phyloP scores from a whole-genome alignment of 2,113 vertebrate genomes.

The Labeo catla region DNA sequence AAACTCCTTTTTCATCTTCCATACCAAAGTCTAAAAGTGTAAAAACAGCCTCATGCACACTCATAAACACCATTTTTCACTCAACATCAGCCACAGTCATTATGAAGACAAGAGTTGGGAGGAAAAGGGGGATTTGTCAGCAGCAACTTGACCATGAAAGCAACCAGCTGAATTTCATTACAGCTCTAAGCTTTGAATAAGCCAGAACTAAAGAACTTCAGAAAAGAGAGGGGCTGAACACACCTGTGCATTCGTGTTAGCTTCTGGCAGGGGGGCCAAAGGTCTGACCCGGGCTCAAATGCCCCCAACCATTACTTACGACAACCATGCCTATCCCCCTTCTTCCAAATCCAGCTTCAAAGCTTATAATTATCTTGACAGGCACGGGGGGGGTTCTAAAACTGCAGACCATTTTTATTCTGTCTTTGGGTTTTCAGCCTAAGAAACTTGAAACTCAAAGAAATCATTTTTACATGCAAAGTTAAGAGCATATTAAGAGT shows the following conservation, averaged over 20 bases:
- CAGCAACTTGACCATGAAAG: constrained; percentile 34
- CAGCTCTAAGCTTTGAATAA: not conserved
- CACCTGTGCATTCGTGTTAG: constrained; percentile 45
- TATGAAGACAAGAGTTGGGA: not conserved
- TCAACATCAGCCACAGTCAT: constrained; percentile 10
- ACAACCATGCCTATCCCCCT: constrained; percentile 47
- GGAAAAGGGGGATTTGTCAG: not conserved
- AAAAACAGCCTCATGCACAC: constrained; percentile 16
- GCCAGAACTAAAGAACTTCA: not conserved
- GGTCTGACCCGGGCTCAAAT: constrained; percentile 46
- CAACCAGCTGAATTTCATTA: constrained; percentile 54
- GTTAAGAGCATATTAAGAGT: not conserved
- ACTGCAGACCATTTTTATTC: constrained; percentile 35
- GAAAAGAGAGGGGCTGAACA: constrained; percentile 40
- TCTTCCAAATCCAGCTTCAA: constrained; percentile 53
- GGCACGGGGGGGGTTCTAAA: not conserved
- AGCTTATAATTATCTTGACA: constrained; percentile 62
- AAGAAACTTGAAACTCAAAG: not conserved
- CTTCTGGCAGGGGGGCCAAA: constrained; percentile 1
- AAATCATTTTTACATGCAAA: not conserved
- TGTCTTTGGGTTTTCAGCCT: not conserved
- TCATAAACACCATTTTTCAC: constrained; percentile 14
- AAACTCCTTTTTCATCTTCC: not conserved
- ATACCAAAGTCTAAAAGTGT: not conserved
- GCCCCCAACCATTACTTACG: constrained; percentile 48